Evolutionary conservation across 2,113 vertebrate species (phyloP), one percentile per base, ranked within the genome.

Genomic region (Sinocyclocheilus anophthalmus): DNA sequence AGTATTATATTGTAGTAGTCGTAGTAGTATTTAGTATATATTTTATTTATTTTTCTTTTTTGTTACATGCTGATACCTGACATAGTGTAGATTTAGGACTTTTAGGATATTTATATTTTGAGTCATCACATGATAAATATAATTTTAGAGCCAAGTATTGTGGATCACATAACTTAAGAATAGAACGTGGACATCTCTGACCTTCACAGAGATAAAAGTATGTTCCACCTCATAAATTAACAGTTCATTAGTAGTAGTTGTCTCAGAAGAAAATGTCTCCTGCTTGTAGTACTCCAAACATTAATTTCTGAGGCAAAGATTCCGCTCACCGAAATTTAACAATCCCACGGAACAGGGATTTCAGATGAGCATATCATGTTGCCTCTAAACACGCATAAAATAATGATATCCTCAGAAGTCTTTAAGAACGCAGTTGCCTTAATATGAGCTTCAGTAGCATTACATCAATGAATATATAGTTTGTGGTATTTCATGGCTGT

Each of bases 311-410:
- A 91, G 42, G 45, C 76, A 80, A 55, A 81, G 26, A 75, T 78
- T n/a, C n/a, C 61, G 83, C n/a, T 80, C 86, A 86, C 72, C 84
- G 83, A 89, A 86, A 72, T 84, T 83, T 90, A 88, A n/a, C 87
- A 88, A 78, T 90, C 87, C 81, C 84, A 48, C 20, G 85, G 87
- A 63, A 75, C 73, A 39, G 81, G 78, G 87, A 86, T 89, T 86
- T 76, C 79, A 85, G 85, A 85, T 70, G 86, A 90, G 55, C 85
- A 87, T 86, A 72, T 85, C 50, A 48, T 87, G 80, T 84, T 85
- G 76, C 80, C 69, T 87, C 70, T 86, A 76, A 90, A 87, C 76
- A 86, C 72, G 85, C 81, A 87, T 83, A 50, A 88, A 86, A 84
- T 87, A 88, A 89, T 88, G 67, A 87, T 84, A 61, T 78, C 72